Percentiles rank a stretch among this genome's conserved stretches.
Evolutionary conservation across 2,113 vertebrate species (phyloP).

Genomic region (Corythoichthys intestinalis): DNA sequence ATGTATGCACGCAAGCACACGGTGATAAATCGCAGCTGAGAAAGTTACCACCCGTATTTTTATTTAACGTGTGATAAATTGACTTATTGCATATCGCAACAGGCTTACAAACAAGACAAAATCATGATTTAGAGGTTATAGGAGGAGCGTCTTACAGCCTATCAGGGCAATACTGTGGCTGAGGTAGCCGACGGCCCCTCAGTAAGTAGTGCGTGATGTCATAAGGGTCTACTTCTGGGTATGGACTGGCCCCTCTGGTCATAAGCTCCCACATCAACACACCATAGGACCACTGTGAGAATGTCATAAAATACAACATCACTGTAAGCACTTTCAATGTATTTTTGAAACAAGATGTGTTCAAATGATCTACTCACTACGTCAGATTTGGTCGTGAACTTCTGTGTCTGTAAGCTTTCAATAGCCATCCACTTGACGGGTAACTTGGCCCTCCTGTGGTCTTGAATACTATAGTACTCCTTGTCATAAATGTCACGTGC

Average conservation of each 20-base stretch:
- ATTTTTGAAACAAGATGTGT: neutral
- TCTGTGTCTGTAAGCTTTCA: constrained; percentile 93
- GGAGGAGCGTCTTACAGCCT: constrained; percentile 78
- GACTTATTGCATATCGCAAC: too few relatives aligned
- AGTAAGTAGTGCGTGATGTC: constrained; percentile 84
- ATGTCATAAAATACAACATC: neutral
- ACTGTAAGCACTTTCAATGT: neutral
- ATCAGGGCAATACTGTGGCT: constrained; percentile 87
- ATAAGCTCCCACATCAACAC: constrained; percentile 93
- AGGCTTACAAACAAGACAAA: neutral
- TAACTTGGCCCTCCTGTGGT: constrained; percentile 80
- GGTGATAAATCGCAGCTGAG: too few relatives aligned
- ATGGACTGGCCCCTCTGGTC: constrained; percentile 88
- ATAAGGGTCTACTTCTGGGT: constrained; percentile 86
- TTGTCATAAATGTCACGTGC: constrained; percentile 88
- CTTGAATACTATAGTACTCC: constrained; percentile 90
- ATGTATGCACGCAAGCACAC: too few relatives aligned
- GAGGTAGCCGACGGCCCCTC: constrained; percentile 83
- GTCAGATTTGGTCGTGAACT: constrained; percentile 93
- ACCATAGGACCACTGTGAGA: constrained; percentile 89
- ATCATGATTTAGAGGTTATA: neutral
- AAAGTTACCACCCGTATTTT: too few relatives aligned
- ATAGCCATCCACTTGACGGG: constrained; percentile 98
- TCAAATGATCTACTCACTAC: constrained; percentile 76
- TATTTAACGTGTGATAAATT: too few relatives aligned